These are phyloP conservation scores for Reticulitermes speratus DNA, from an alignment of 1,140 invertebrate species.

Conservation along the genomic window DNA sequence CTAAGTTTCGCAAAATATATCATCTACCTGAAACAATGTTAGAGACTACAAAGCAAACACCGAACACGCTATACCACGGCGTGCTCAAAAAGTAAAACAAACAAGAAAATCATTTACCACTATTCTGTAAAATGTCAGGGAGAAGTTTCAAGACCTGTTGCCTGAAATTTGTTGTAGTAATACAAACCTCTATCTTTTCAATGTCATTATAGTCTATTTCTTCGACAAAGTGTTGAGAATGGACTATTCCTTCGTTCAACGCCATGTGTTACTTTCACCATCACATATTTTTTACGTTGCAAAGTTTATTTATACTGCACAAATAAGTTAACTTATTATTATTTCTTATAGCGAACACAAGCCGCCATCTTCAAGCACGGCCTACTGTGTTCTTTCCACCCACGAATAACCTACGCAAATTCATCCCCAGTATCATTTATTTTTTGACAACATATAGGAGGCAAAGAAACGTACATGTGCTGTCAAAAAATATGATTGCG, in stretches of 20 bases:
- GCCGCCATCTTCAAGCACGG: not conserved
- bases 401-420: not conserved
- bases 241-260: constrained; percentile 45
- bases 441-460: not conserved
- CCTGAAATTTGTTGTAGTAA: not conserved
- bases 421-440: not conserved
- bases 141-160: not conserved
- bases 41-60: no score
- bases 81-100: no score
- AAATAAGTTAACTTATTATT: constrained; percentile 11
- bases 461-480: not conserved
- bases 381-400: not conserved
- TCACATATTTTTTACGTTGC: constrained; percentile 32
- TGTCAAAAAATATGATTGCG: not conserved
- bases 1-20: no score
- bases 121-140: no score
- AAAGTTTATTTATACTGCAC: not conserved
- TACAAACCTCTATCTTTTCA: constrained; percentile 52
- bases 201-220: constrained; percentile 62
- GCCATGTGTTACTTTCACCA: constrained; percentile 50
- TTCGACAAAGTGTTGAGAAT: constrained; percentile 56
- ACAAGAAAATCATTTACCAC: no score
- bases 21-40: no score
- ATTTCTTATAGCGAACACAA: not conserved
- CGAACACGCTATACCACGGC: no score